Evolutionary conservation across 2,797 vertebrate genomes (phyloP), one percentile per base, ranked within the genome.

Genomic region (Columba guinea): DNA sequence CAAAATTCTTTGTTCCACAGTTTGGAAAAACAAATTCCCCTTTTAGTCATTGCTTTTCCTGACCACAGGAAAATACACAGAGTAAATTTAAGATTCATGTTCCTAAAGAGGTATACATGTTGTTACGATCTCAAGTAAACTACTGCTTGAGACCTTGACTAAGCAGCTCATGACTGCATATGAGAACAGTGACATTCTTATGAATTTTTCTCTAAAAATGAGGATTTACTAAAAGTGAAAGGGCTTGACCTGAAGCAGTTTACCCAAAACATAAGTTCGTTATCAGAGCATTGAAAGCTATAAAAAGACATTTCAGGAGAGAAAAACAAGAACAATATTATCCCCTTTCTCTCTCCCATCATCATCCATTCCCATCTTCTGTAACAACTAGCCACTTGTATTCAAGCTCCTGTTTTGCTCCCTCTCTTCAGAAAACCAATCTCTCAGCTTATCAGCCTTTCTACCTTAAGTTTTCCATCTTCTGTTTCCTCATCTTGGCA

Each of bases 1-100:
- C 83, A 96, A 95, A 79, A 91, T 79, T 80, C 86, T 97, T 90
- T 97, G 88, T 95, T 97, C 93, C 92, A 92, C 62, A 91, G 74
- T 95, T 96, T 85, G 90, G 95, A 96, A 97, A 97, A 96, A 94
- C 39, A 92, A 97, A 94, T 90, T 96, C 52, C 62, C 30, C 90
- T 97, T 92, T 94, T 85, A 97, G 87, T 58, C 55, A 23, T 11
- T 82, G 74, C 55, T 97, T 94, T 96, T 83, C 69, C 68, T 87
- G 85, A 92, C 87, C 65, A 77, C 35, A 44, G 63, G 76, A 79
- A 93, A 89, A 94, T 34, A 81, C 37, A 78, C 76, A 90, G 51
- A 73, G 44, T 76, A 34, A 84, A 84, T 58, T 90, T 56, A 91
- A 87, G 7, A 62, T 65, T 71, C 19, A 46, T 59, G 22, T 81